These are phyloP conservation scores for Drosophila kanekoi DNA, from an alignment of 2,888 invertebrate genomes.

Conservation along the genomic window DNA sequence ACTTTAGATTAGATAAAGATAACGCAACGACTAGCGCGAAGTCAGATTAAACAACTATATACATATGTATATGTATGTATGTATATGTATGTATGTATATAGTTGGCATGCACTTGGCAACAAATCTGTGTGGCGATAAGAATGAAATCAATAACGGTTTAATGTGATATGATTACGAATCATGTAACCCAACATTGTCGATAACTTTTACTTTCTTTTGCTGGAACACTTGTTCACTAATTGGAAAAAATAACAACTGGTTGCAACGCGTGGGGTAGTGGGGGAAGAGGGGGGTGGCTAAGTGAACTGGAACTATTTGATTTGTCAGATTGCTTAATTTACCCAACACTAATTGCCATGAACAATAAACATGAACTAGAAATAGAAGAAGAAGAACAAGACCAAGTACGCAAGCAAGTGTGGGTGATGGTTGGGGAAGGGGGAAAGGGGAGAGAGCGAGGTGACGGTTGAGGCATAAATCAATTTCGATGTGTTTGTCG, in stretches of 20 bases:
- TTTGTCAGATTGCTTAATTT: constrained; percentile 13
- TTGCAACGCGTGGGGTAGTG: neutral
- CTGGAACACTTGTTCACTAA: constrained; percentile 15
- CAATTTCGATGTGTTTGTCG: constrained; percentile 42
- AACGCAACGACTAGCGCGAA: constrained; percentile 7
- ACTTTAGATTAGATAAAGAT: constrained; percentile 44
- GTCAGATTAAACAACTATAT: constrained; percentile 18
- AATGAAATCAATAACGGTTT: constrained; percentile 15
- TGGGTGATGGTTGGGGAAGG: neutral
- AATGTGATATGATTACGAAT: constrained; percentile 16
- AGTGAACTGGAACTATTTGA: constrained; percentile 23
- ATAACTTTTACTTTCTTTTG: constrained; percentile 30
- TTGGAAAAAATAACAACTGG: constrained; percentile 1
- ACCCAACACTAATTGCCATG: constrained; percentile 29
- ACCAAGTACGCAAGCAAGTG: neutral
- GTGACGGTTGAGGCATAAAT: constrained; percentile 26
- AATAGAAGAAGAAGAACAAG: constrained; percentile 4
- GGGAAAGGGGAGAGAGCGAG: neutral
- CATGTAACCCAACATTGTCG: constrained; percentile 1
- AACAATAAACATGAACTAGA: constrained; percentile 24
- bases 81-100: neutral
- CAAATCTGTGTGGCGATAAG: constrained; percentile 21
- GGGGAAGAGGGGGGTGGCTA: no score
- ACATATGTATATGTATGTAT: neutral
- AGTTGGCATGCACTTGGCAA: constrained; percentile 33